Conservation (phyloP, 2,113 vertebrate genomes). For the Brienomyrus brachyistius region DNA sequence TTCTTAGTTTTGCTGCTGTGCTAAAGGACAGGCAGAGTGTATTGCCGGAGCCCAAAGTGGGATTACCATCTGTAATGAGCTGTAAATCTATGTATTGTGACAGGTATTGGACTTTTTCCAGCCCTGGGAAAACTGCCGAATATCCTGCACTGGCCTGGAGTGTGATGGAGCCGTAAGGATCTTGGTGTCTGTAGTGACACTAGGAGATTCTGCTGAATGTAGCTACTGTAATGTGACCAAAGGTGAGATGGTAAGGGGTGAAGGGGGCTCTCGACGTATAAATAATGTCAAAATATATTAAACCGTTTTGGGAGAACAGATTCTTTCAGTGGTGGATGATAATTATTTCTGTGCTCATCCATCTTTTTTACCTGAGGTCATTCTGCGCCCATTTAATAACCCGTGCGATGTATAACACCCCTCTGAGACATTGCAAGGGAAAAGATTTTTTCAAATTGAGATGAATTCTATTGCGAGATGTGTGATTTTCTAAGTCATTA, state of each 20-base stretch:
- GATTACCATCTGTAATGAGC: neutral
- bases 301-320: neutral
- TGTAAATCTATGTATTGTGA: neutral
- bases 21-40: neutral
- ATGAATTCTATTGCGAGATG: neutral
- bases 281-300: neutral
- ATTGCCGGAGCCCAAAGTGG: neutral
- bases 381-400: neutral
- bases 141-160: too few species aligned
- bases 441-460: constrained; percentile 5
- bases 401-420: neutral
- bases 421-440: neutral
- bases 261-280: neutral
- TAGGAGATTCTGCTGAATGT: neutral
- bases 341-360: neutral
- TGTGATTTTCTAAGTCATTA: constrained; percentile 5
- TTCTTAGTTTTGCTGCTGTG: neutral
- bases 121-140: neutral
- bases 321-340: neutral
- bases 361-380: neutral
- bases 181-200: neutral
- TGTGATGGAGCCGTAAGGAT: neutral
- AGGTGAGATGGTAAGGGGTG: neutral
- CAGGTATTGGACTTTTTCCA: neutral
- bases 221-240: neutral